phyloP scores from a whole-genome alignment of 2,113 vertebrate genomes.

The Oenanthe melanoleuca region DNA sequence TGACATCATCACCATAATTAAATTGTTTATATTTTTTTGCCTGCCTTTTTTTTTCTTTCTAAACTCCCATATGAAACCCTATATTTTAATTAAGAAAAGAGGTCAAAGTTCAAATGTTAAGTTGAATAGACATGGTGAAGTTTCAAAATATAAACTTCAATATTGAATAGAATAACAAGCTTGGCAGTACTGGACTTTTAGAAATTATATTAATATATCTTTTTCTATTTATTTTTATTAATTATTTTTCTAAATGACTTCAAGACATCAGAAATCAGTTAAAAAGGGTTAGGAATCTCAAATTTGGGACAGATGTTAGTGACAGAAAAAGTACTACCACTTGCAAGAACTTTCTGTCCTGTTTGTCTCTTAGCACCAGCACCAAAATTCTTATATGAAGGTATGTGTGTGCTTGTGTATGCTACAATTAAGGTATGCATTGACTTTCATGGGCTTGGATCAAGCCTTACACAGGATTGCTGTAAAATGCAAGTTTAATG shows the following conservation, averaged over 20 bases:
- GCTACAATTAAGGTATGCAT: background rate
- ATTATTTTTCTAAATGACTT: background rate
- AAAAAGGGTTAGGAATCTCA: background rate
- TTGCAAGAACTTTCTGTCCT: background rate
- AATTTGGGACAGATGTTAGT: background rate
- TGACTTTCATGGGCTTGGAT: background rate
- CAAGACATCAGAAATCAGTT: background rate
- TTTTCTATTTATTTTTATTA: background rate
- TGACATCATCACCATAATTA: background rate
- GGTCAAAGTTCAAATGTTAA: background rate
- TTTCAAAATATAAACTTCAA: background rate
- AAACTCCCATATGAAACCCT: background rate
- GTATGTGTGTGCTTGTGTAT: background rate
- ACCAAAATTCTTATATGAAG: background rate
- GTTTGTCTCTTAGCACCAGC: background rate
- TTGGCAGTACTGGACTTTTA: background rate
- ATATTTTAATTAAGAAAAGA: background rate
- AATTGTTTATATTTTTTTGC: background rate
- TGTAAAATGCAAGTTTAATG: background rate
- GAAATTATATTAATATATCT: background rate
- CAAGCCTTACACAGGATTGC: background rate
- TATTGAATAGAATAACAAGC: background rate
- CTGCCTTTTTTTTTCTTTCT: background rate
- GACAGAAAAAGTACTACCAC: background rate
- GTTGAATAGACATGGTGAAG: background rate